Base-by-base conservation (phyloP, 2,888 invertebrate species). In the Patella pellucida region DNA sequence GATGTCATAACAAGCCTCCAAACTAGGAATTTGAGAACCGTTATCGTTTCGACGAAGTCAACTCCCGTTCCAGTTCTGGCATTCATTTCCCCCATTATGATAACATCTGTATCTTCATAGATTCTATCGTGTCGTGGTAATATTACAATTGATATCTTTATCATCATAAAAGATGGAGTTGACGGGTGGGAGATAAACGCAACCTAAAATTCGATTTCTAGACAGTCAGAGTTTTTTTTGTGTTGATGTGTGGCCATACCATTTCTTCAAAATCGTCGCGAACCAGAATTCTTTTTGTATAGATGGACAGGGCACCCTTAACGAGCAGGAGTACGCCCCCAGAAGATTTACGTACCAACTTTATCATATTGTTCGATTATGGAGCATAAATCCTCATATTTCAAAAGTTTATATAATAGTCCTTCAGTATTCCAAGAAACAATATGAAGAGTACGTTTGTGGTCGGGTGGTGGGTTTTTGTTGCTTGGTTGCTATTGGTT, bases 1-100 rank as follows among this genome's bases (percentile, higher is more conserved):
- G 56, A 56, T 56, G 56, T 56, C 56, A 56, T 56, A 56, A 19
- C 56, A 56, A 56, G 56, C 56, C 56, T 56, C 56, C 16, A 56
- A 16, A 56, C 16, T 56, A 9, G 56, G 56, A n/a, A 56, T 56
- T 3, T 19, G 56, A 19, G 56, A 3, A 9, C 14, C 56, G 16
- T 14, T 56, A 19, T 16, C 56, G 16, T 16, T 15, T 14, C 56
- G 19, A 56, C 19, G 16, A 56, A 56, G 56, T 56, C 56, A 9
- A 56, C 56, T 19, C 16, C 56, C 19, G 19, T 56, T 56, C 15
- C 56, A 56, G 14, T 56, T 56, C 56, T 56, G 56, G 56, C 56
- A 56, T 56, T 56, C 56, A 56, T 56, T n/a, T 56, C 56, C 19
- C 56, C 56, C 56, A 56, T 56, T 56, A 56, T 9, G 16, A 56